Conservation (phyloP, 2,888 invertebrate genomes). For the Idaea straminata region DNA sequence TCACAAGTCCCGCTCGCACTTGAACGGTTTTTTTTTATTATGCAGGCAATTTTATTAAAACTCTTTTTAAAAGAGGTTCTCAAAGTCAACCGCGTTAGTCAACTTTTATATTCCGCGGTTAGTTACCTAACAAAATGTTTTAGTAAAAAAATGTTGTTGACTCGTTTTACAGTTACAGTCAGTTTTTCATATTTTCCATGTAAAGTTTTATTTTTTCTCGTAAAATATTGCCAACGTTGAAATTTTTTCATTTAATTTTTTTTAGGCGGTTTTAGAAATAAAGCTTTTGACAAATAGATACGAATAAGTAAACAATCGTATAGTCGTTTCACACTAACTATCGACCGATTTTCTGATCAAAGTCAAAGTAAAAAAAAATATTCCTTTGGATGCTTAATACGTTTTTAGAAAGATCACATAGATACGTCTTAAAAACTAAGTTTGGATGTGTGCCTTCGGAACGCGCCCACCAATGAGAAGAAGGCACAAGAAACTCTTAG, state of each 20-base stretch:
- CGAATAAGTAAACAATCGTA: no score
- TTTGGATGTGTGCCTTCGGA: no score
- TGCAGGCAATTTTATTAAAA: not conserved
- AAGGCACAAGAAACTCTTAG: no score
- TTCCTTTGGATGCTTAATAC: no score
- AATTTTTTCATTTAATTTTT: not conserved
- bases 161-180: not conserved
- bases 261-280: not conserved
- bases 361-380: no score
- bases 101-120: slow-evolving; percentile 3
- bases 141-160: not conserved
- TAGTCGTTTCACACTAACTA: no score
- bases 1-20: no score
- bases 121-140: not conserved
- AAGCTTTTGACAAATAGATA: not conserved
- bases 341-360: no score
- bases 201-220: slow-evolving; percentile 31
- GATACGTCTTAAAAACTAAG: no score
- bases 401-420: no score
- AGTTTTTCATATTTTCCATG: slow-evolving; percentile 14
- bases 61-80: not conserved
- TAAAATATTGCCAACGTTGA: slow-evolving; percentile 10
- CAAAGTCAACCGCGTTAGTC: slow-evolving; percentile 26
- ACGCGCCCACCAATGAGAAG: no score
- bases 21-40: not conserved